These are phyloP conservation scores for Callionymus lyra DNA, from an alignment of 2,113 vertebrate species.

Conservation along the genomic window DNA sequence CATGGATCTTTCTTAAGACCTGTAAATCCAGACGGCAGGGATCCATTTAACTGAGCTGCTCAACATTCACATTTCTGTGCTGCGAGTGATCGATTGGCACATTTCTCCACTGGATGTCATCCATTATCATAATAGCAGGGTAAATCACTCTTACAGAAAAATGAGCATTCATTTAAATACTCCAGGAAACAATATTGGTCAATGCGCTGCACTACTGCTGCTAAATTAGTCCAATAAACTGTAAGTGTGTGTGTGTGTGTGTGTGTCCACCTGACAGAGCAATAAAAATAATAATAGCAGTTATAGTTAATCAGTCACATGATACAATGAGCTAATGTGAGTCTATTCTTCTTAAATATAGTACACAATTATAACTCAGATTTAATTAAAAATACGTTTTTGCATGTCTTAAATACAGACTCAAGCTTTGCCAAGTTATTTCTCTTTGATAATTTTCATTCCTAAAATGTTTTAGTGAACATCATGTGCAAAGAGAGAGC, in stretches of 20 bases:
- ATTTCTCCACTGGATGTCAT: constrained; percentile 29
- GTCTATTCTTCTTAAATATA: no score
- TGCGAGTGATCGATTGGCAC: constrained; percentile 37
- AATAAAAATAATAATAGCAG: no score
- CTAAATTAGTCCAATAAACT: constrained; percentile 16
- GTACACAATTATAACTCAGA: no score
- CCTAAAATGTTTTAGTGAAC: no score
- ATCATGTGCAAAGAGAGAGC: no score
- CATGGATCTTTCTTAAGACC: constrained; percentile 10
- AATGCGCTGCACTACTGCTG: constrained; percentile 17
- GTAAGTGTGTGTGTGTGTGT: background rate
- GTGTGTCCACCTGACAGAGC: background rate
- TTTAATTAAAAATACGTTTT: no score
- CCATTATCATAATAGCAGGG: constrained; percentile 41
- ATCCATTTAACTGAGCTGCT: constrained; percentile 21
- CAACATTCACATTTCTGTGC: constrained; percentile 18
- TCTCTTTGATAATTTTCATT: no score
- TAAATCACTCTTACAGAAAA: constrained; percentile 37
- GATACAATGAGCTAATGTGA: no score
- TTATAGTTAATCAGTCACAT: no score
- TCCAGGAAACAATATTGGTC: constrained; percentile 34
- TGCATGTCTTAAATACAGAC: no score
- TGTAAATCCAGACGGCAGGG: constrained; percentile 15
- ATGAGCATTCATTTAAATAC: constrained; percentile 25
- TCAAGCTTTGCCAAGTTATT: no score